A percentile compares a stretch with the other conserved stretches of the same genome.
phyloP scores from a whole-genome alignment of 2,113 vertebrate genomes.

The Australoheros scitulus region DNA sequence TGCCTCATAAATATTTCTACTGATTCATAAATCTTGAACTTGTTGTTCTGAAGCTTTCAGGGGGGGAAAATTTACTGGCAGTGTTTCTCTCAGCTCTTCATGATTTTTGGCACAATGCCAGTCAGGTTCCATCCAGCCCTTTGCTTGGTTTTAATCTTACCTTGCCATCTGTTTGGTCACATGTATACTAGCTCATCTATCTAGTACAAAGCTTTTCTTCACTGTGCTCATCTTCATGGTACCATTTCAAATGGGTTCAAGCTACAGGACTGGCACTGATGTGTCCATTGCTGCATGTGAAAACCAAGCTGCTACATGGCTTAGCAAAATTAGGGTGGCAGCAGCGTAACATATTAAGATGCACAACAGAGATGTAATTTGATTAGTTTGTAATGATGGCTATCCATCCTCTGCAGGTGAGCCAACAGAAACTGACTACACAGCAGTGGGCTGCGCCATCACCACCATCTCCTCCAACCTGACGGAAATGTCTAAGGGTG shows the following conservation, averaged over 20 bases:
- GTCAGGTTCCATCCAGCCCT: constrained; percentile 50
- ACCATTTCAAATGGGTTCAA: constrained; percentile 44
- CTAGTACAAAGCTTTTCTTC: constrained; percentile 46
- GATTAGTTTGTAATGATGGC: constrained; percentile 30
- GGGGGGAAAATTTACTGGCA: constrained; percentile 17
- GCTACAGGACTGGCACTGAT: constrained; percentile 49
- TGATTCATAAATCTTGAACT: constrained; percentile 49
- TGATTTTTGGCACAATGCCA: constrained; percentile 46
- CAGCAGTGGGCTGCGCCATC: constrained; percentile 97
- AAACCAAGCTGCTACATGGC: constrained; percentile 23
- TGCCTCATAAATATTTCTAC: constrained; percentile 40
- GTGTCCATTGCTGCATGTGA: constrained; percentile 37
- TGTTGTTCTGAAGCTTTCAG: constrained; percentile 41
- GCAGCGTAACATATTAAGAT: constrained; percentile 40
- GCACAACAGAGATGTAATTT: constrained; percentile 17
- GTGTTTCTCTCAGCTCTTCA: constrained; percentile 21
- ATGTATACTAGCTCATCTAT: constrained; percentile 28
- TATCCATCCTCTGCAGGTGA: constrained; percentile 82
- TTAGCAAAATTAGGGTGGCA: constrained; percentile 37
- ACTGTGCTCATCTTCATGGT: constrained; percentile 40
- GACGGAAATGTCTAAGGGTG: constrained; percentile 98
- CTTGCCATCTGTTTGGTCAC: constrained; percentile 74
- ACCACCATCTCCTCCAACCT: constrained; percentile 99
- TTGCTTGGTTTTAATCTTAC: constrained; percentile 68
- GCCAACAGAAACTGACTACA: constrained; percentile 96